phyloP scores from a whole-genome alignment of 2,888 invertebrate species.

The Nephrotoma flavescens region DNA sequence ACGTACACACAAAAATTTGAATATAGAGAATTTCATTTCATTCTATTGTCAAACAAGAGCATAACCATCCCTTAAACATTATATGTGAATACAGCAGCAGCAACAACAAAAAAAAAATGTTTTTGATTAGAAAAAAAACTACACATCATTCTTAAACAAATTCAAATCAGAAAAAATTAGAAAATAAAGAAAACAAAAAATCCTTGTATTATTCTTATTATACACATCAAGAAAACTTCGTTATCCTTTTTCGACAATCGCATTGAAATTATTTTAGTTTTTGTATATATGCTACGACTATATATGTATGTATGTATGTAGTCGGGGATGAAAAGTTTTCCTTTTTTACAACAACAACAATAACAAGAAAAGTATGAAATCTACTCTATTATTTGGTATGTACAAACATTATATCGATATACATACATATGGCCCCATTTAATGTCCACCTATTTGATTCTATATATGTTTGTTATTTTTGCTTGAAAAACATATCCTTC shows the following conservation, averaged over 20 bases:
- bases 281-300: neutral
- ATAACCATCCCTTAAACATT: neutral
- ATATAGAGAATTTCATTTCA: neutral
- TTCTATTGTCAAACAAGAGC: neutral
- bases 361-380: neutral
- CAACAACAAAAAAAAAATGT: neutral
- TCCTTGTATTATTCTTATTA: neutral
- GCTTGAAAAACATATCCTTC: neutral
- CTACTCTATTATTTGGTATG: neutral
- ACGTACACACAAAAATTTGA: neutral
- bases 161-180: neutral
- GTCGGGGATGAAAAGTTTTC: neutral
- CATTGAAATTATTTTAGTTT: neutral
- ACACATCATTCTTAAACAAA: neutral
- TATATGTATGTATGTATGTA: neutral
- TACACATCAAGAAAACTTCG: neutral
- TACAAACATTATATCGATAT: neutral
- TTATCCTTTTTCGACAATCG: neutral
- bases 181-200: neutral
- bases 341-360: neutral
- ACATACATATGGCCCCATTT: neutral
- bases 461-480: neutral
- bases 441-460: neutral
- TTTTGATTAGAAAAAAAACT: neutral
- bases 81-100: neutral